Evolutionary conservation across 2,113 vertebrate genomes (phyloP), one percentile per base, ranked within the genome.

Genomic region (Gulo gulo): DNA sequence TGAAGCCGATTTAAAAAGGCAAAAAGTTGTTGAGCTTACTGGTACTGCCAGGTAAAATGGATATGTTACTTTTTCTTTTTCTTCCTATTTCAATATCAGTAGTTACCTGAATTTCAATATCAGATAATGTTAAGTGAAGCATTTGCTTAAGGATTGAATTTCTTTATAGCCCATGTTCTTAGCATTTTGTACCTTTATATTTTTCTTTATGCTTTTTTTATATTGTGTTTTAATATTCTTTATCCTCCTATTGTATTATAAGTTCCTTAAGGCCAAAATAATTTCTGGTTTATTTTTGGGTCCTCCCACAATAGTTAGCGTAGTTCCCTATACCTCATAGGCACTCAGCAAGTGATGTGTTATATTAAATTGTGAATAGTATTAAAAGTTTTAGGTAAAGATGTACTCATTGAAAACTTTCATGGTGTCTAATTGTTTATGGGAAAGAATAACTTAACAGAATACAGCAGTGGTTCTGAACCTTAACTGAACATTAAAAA

Each of bases 1-100:
- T 96, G 99, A 99, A 83, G 96, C 98, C 97, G 97, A 98, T 98
- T 97, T 98, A 94, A 99, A 99, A 96, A 99, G 98, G 26, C 97
- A 98, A 92, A 98, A 99, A 93, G 98, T 99, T 94, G 82, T 97
- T 23, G 98, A 99, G 78, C 99, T 99, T 61, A 99, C 98, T 0
- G 95, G 97, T 74, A 98, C 98, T n/a, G 97, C 99, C 97, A 98
- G 98, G 99, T 99, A 98, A 97, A 95, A 82, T 92, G 31, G 90
- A 73, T 95, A 45, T 86, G 45, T 39, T 80, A 82, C 23, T 85
- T 88, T 96, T 96, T 85, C 39, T 97, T 95, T 95, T 24, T 45
- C 63, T 90, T 95, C 10, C 15, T 47, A 0, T 57, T 94, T 94
- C 29, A 90, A 4, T 52, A 50, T 97, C 21, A 57, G 6, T 94